Base-by-base conservation (phyloP, 2,113 vertebrate species). In the Otocyon megalotis region DNA sequence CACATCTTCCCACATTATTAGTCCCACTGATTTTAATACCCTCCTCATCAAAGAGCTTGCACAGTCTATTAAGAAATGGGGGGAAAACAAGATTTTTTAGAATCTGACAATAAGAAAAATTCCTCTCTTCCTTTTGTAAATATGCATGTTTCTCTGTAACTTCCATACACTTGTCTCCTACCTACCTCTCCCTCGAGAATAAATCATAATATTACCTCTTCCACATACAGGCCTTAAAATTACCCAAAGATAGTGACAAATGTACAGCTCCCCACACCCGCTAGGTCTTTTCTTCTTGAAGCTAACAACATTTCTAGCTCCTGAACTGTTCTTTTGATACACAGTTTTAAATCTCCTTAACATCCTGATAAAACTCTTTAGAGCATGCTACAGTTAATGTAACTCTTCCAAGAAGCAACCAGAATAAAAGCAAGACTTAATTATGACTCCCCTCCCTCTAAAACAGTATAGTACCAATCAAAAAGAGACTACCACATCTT, bases 61-160 rank as follows among this genome's bases (percentile, higher is more conserved):
- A 96, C 76, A 76, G 22, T 88, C 77, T 26, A 90, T 82, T 2
- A 81, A 76, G 87, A 89, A 92, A 26, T 35, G 11, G 8, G 22
- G 15, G 60, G 48, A 92, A 26, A 58, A 90, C 15, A 72, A 87
- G 16, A 81, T 84, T 79, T 63, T 85, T 94, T 80, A 88, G 48
- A 93, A 90, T 56, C 43, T 56, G 35, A 81, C 63, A 90, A 37
- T 28, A 93, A 96, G 56, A 74, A 80, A 93, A 69, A 77, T 32
- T 90, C 15, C 28, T 65, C 50, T 65, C 65, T 88, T 92, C 79
- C 30, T 62, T 92, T 94, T 22, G 37, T 81, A n/a, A 94, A 76
- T 15, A 8, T 28, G 14, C 62, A 81, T 5, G 48, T 30, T 90
- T 79, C 74, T 90, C 58, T 62, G 2, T 58, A 85, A 83, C 15